Evolutionary conservation across 2,797 vertebrate genomes (phyloP).

Genomic region (Thunnus albacares): DNA sequence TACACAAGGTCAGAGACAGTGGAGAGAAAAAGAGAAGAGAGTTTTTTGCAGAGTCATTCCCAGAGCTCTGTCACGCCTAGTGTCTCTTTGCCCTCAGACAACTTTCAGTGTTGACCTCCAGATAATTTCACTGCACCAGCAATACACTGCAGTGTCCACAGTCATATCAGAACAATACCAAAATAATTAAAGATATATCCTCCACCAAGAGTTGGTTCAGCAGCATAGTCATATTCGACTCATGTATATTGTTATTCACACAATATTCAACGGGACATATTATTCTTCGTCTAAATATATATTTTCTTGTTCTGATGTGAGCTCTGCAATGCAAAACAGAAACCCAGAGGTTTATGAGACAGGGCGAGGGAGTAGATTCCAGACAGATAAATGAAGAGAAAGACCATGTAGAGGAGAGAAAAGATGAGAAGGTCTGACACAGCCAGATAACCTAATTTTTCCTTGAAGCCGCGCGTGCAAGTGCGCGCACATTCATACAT

Average conservation of each 20-base stretch:
- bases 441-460: slow-evolving; percentile 62
- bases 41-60: slow-evolving; percentile 73
- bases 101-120: slow-evolving; percentile 72
- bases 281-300: slow-evolving; percentile 50
- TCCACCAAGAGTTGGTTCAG: slow-evolving; percentile 31
- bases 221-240: slow-evolving; percentile 11
- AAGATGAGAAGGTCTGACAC: slow-evolving; percentile 52
- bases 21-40: slow-evolving; percentile 38
- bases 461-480: background rate
- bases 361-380: slow-evolving; percentile 46
- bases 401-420: slow-evolving; percentile 34
- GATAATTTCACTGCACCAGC: slow-evolving; percentile 62
- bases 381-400: slow-evolving; percentile 67
- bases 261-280: slow-evolving; percentile 31
- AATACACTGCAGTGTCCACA: slow-evolving; percentile 60
- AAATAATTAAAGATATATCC: slow-evolving; percentile 64
- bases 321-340: slow-evolving; percentile 46
- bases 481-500: background rate
- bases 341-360: slow-evolving; percentile 48
- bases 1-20: slow-evolving; percentile 66
- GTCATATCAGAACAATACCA: slow-evolving; percentile 44
- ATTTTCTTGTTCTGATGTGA: slow-evolving; percentile 44
- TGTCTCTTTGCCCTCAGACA: slow-evolving; percentile 77
- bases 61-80: slow-evolving; percentile 51
- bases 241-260: slow-evolving; percentile 52